Percentiles rank a stretch among this genome's conserved stretches.
phyloP scores from a whole-genome alignment of 1,140 invertebrate genomes.

The Leptinotarsa lineolata region DNA sequence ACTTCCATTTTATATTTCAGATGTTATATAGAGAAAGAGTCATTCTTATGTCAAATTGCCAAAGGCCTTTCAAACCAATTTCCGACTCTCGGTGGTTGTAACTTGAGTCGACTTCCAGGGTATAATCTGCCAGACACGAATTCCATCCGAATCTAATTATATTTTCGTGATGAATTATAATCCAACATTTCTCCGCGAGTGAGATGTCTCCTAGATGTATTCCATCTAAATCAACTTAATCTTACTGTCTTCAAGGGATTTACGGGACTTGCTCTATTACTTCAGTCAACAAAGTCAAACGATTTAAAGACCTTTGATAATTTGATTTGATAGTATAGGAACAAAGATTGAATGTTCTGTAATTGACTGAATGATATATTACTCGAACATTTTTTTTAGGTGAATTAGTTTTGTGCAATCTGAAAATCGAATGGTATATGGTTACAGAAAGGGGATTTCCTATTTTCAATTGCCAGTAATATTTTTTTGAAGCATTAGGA shows the following conservation, averaged over 20 bases:
- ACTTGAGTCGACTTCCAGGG: neutral
- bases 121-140: neutral
- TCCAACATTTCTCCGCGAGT: neutral
- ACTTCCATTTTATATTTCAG: too few relatives aligned
- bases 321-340: too few relatives aligned
- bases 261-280: neutral
- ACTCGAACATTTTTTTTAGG: too few relatives aligned
- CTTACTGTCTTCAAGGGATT: neutral
- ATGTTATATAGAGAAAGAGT: too few relatives aligned
- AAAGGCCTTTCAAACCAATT: neutral
- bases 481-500: too few relatives aligned
- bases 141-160: neutral
- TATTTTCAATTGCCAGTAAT: too few relatives aligned
- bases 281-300: neutral
- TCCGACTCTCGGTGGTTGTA: neutral
- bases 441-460: too few relatives aligned
- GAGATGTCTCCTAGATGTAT: conserved; percentile 1
- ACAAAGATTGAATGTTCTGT: too few relatives aligned
- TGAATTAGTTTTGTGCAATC: too few relatives aligned
- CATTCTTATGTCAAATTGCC: neutral
- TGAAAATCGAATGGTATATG: too few relatives aligned
- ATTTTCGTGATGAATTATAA: conserved; percentile 10
- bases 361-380: too few relatives aligned
- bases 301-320: too few relatives aligned
- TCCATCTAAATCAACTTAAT: conserved; percentile 1